Conservation (phyloP, 2,797 vertebrate species). For the Pteronotus mesoamericanus region DNA sequence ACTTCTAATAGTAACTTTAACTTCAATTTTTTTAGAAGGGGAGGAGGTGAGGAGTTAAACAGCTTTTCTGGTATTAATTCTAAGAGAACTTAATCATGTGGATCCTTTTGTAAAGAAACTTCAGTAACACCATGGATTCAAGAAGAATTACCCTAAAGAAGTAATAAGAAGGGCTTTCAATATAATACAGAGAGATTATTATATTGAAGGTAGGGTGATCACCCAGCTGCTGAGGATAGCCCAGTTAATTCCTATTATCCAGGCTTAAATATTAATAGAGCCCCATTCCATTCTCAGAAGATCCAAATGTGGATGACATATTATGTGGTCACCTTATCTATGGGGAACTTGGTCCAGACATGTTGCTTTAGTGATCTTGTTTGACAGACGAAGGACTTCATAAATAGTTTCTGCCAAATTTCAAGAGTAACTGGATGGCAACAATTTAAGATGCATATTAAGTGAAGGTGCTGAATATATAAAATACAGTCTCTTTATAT, state of each 20-base stretch:
- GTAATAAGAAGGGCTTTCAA: not conserved
- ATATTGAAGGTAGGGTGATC: not conserved
- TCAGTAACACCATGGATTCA: not conserved
- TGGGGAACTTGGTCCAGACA: not conserved
- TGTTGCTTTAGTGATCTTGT: not conserved
- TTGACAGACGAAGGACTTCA: not conserved
- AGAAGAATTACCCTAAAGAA: not conserved
- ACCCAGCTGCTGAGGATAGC: not conserved
- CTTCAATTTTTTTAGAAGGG: not conserved
- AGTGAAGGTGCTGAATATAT: not conserved
- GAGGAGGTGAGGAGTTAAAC: not conserved
- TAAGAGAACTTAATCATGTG: not conserved
- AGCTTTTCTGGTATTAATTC: not conserved
- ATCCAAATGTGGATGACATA: not conserved
- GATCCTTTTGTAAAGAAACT: not conserved
- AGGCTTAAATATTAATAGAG: not conserved
- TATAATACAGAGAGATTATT: not conserved
- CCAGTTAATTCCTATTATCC: not conserved
- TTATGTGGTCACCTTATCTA: not conserved
- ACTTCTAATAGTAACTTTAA: not conserved
- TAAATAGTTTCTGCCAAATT: constrained; percentile 30
- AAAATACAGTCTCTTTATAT: not conserved
- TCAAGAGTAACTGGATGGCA: not conserved
- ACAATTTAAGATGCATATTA: constrained; percentile 34
- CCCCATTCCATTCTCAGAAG: not conserved